Evolutionary conservation across 2,113 vertebrate species (phyloP).

Genomic region (Cynocephalus volans): DNA sequence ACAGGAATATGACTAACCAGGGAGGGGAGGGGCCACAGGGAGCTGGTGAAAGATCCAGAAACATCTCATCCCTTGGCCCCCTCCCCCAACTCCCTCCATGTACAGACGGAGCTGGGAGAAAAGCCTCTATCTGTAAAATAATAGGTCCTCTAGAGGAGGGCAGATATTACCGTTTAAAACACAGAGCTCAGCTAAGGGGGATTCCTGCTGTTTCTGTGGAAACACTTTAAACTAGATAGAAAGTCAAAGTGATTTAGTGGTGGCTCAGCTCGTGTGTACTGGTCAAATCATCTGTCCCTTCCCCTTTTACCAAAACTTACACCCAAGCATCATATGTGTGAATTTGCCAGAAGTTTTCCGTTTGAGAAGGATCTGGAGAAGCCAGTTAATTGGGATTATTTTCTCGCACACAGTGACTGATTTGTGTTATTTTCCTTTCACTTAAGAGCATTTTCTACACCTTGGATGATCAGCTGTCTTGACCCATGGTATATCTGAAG

Average conservation of each 20-base stretch:
- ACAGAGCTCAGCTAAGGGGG: slow-evolving; percentile 75
- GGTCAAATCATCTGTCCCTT: accelerated
- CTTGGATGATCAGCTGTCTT: background rate
- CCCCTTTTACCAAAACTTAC: background rate
- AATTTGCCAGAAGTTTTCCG: background rate
- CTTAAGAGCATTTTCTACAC: background rate
- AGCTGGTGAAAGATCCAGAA: slow-evolving; percentile 81
- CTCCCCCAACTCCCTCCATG: background rate
- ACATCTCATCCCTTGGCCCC: slow-evolving; percentile 54
- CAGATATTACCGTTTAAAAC: slow-evolving; percentile 74
- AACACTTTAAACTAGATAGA: slow-evolving; percentile 82
- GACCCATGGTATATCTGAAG: accelerated
- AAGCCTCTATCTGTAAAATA: slow-evolving; percentile 82
- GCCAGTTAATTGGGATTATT: background rate
- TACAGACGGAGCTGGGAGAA: slow-evolving; percentile 74
- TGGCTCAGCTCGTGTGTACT: slow-evolving; percentile 29
- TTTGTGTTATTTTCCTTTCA: background rate
- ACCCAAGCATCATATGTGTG: accelerated
- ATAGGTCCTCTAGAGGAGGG: slow-evolving; percentile 82
- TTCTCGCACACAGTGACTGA: background rate
- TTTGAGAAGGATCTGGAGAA: no score
- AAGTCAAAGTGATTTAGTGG: slow-evolving; percentile 84
- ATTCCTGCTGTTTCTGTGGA: slow-evolving; percentile 88
- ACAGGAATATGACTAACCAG: slow-evolving; percentile 90
- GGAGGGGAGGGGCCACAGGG: slow-evolving; percentile 87